Base-by-base conservation (phyloP, 2,113 vertebrate species). In the Cyphomyrus plagiostoma region DNA sequence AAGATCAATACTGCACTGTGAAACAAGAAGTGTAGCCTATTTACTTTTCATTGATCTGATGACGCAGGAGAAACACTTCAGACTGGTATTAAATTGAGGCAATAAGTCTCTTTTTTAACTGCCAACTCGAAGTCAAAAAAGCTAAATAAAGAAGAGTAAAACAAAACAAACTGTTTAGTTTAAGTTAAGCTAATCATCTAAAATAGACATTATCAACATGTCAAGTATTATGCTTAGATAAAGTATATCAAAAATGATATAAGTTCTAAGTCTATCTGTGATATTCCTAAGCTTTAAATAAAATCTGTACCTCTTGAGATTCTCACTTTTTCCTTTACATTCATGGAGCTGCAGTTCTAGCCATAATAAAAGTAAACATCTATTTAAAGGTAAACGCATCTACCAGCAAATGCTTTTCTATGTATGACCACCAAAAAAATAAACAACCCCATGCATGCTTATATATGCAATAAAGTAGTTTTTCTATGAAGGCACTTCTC, bases 21-120 rank as follows among this genome's bases (percentile, higher is more conserved):
- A 97, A 98, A 98, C 97, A 98, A 99, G 97, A 98, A 98, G 97
- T 98, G 97, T 97, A 97, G 96, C 97, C 98, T 99, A 99, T 99
- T 99, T 99, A 99, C 97, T 99, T 98, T 98, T 97, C 97, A 99
- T 99, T 99, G 98, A 99, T 99, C 97, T 97, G 97, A 99, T 98
- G 98, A 97, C 97, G 97, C 97, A 96, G 96, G 96, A 99, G 97
- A 98, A 99, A 99, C 97, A 99, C 97, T 98, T 98, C 97, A 96
- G 96, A 97, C 96, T 94, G 97, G 96, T 96, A 97, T 97, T 98
- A 99, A 98, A 98, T 98, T 97, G 97, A 98, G 96, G 95, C 96
- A 97, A 98, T 97, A 97, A 95, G 97, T 98, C 96, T 97, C 97
- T 94, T 95, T 93, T 92, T 91, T 89, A 95, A n/a, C 46, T 74